phyloP scores from a whole-genome alignment of 2,888 invertebrate genomes.

The Bugulina stolonifera region DNA sequence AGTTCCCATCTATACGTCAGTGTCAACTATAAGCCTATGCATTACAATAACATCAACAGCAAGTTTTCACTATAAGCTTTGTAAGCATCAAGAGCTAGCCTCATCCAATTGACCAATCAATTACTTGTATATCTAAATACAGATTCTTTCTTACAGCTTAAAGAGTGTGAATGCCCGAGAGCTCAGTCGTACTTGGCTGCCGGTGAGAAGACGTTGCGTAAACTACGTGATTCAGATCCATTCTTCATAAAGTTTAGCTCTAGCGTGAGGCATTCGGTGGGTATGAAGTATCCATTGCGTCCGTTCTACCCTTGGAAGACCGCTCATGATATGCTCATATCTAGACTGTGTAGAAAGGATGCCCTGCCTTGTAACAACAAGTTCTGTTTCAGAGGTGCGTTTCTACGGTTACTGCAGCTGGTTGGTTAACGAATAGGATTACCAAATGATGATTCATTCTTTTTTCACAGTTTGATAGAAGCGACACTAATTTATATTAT shows the following conservation, averaged over 20 bases:
- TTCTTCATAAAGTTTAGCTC: background rate
- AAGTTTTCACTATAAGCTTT: too few relatives aligned
- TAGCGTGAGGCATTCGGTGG: background rate
- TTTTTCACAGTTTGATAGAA: too few relatives aligned
- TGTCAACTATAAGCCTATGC: too few relatives aligned
- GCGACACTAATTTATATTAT: too few relatives aligned
- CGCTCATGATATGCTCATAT: conserved; percentile 13
- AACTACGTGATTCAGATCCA: background rate
- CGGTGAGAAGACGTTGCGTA: background rate
- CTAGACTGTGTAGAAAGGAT: background rate
- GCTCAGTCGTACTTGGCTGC: background rate
- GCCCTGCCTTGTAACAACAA: background rate
- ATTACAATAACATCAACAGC: too few relatives aligned
- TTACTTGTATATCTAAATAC: too few relatives aligned
- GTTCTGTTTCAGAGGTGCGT: conserved; percentile 11
- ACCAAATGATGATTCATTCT: too few relatives aligned
- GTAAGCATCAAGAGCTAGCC: too few relatives aligned
- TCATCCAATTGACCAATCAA: too few relatives aligned
- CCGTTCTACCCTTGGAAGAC: conserved; percentile 10
- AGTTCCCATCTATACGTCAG: too few relatives aligned
- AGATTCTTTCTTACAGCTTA: background rate
- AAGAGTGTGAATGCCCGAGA: background rate
- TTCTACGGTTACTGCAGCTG: too few relatives aligned
- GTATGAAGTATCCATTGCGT: background rate
- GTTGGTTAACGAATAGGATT: too few relatives aligned